phyloP scores from a whole-genome alignment of 2,797 vertebrate genomes.

The Etheostoma nigrum region DNA sequence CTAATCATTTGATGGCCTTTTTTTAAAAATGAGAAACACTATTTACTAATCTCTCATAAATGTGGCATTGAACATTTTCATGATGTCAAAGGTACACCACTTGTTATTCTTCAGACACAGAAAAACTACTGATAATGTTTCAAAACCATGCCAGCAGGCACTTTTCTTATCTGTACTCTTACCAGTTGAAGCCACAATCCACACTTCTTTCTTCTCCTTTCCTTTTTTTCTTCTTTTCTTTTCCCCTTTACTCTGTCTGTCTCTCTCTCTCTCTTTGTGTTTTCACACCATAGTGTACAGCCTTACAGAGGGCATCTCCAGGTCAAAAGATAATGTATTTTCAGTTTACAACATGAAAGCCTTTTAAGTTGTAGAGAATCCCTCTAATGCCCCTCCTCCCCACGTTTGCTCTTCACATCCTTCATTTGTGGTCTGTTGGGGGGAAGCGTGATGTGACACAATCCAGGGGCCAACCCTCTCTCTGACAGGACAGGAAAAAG shows the following conservation, averaged over 20 bases:
- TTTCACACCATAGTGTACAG: slow-evolving; percentile 79
- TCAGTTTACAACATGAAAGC: slow-evolving; percentile 91
- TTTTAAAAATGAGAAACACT: slow-evolving; percentile 43
- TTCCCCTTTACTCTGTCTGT: neutral
- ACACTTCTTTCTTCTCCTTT: slow-evolving; percentile 33
- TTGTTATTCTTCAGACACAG: slow-evolving; percentile 60
- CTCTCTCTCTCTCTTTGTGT: slow-evolving; percentile 29
- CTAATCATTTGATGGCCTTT: slow-evolving; percentile 31
- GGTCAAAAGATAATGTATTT: slow-evolving; percentile 95
- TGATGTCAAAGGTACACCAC: slow-evolving; percentile 62
- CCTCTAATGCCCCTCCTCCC: slow-evolving; percentile 44
- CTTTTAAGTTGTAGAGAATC: slow-evolving; percentile 88
- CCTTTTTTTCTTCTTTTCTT: slow-evolving; percentile 5
- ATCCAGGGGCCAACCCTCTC: slow-evolving; percentile 87
- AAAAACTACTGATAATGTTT: slow-evolving; percentile 47
- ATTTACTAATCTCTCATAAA: slow-evolving; percentile 35
- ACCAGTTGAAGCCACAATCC: slow-evolving; percentile 46
- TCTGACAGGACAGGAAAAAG: slow-evolving; percentile 83
- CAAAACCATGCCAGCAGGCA: slow-evolving; percentile 42
- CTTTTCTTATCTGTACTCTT: slow-evolving; percentile 59
- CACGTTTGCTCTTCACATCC: slow-evolving; percentile 83
- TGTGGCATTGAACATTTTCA: slow-evolving; percentile 42
- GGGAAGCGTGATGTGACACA: slow-evolving; percentile 85
- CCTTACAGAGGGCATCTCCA: slow-evolving; percentile 87
- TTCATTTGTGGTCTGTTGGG: slow-evolving; percentile 78